These are phyloP conservation scores for Sussaba pulchella DNA, from an alignment of 2,888 invertebrate genomes.

Conservation along the genomic window DNA sequence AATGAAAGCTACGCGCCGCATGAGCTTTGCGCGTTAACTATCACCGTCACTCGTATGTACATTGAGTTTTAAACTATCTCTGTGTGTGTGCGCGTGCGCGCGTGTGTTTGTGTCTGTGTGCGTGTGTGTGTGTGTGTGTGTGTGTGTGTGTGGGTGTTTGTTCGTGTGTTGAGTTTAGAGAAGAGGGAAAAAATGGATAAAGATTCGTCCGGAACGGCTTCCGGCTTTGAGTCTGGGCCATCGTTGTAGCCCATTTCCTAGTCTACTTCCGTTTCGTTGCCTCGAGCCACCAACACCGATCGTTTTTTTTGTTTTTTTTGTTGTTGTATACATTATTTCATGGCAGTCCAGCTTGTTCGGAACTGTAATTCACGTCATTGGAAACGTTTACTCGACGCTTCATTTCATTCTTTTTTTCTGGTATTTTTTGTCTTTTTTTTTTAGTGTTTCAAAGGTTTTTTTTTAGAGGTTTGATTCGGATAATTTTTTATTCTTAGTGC, in stretches of 20 bases:
- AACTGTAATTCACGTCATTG: background rate
- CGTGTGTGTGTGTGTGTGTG: no score
- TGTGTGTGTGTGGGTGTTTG: no score
- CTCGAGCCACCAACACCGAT: conserved; percentile 12
- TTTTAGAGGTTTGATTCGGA: background rate
- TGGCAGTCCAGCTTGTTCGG: background rate
- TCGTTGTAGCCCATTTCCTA: conserved; percentile 30
- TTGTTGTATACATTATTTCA: background rate
- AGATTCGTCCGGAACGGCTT: conserved; percentile 33
- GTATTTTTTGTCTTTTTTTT: background rate
- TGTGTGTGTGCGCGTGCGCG: no score
- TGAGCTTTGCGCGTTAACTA: conserved; percentile 25
- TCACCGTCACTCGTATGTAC: conserved; percentile 1
- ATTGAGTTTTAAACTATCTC: background rate
- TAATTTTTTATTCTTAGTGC: background rate
- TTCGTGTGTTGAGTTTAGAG: background rate
- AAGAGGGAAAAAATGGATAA: conserved; percentile 8
- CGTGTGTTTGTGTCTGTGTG: no score
- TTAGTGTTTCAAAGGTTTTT: background rate
- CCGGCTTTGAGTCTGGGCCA: conserved; percentile 32
- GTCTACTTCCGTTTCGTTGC: conserved; percentile 35
- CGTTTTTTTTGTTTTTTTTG: background rate
- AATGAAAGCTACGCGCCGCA: background rate
- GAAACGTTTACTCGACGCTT: background rate
- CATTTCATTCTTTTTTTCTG: background rate